Evolutionary conservation across 2,797 vertebrate species (phyloP).

Genomic region (Octomys mimax): DNA sequence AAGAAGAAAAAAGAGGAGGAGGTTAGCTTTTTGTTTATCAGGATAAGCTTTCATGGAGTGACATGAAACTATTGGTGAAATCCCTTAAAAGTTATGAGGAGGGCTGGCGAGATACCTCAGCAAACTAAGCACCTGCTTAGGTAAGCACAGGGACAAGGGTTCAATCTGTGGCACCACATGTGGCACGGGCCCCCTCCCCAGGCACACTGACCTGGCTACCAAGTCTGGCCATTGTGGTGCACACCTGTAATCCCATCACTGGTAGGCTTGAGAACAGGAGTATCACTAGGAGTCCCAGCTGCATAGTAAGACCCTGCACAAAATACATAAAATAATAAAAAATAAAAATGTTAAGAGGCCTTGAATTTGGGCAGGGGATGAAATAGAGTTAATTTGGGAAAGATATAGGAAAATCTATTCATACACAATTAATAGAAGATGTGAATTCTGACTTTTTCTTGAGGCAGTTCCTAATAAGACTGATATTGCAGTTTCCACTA

Average conservation of each 20-base stretch:
- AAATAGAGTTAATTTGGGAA: neutral
- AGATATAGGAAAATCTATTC: constrained; percentile 6
- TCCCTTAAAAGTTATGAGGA: neutral
- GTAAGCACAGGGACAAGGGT: no score
- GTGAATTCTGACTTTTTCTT: constrained; percentile 64
- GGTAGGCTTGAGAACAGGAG: no score
- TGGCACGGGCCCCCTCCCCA: no score
- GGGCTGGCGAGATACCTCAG: no score
- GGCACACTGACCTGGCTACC: no score
- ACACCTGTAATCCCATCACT: no score
- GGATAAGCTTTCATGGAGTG: neutral
- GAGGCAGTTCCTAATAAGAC: constrained; percentile 57
- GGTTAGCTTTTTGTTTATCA: neutral
- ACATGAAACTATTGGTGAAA: neutral
- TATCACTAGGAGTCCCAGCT: no score
- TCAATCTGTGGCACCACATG: no score
- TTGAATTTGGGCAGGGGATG: neutral
- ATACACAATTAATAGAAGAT: constrained; percentile 48
- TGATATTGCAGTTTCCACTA: constrained; percentile 45
- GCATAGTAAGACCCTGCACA: no score
- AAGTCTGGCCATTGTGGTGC: no score
- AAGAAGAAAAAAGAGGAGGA: neutral
- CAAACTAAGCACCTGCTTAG: no score
- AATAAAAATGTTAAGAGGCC: neutral
- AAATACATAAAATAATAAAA: no score